Base-by-base conservation (phyloP, 2,113 vertebrate species). In the Channa maculata region DNA sequence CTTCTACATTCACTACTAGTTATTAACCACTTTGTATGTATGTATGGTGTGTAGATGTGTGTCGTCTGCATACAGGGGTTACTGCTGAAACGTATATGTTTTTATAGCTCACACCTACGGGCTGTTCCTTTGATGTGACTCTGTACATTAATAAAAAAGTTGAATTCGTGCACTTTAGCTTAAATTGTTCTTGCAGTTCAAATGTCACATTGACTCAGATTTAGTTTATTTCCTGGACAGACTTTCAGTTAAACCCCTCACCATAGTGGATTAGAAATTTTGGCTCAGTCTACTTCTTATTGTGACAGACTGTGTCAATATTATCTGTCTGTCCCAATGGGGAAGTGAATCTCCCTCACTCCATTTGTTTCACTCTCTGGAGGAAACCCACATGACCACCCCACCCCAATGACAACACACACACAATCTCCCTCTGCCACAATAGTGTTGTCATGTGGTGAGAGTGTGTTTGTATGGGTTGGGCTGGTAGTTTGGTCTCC, bases 341-440 rank as follows among this genome's bases (percentile, higher is more conserved):
- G 83, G 91, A 92, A 91, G 89, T 86, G 82, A 90, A 86, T 86
- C 86, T 92, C 69, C 74, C 54, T 82, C 63, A 62, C 60, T 75
- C 33, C 39, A 55, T 85, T 91, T 86, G 68, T 89, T 86, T 86
- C 85, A 70, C 58, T 87, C 74, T 71, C 75, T 87, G 63, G 70
- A 84, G 81, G 80, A 84, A 90, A 90, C 78, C 80, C 66, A 86
- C 54, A 77, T 71, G 66, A 84, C 80, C 78, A 63, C 78, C 34
- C 82, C 82, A 52, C 57, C 75, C 71, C 36, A 50, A 33, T 8
- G 14, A 64, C 72, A 75, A 68, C 73, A 84, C 49, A 77, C 66
- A 71, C 68, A 53, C 48, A 49, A 60, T 45, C 84, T 61, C 49
- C 61, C 50, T 64, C 45, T n/a, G n/a, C 63, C 83, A 89, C 87